Evolutionary conservation across 2,797 vertebrate genomes (phyloP), one percentile per base, ranked within the genome.

Genomic region (Mormyrops boulengeri): DNA sequence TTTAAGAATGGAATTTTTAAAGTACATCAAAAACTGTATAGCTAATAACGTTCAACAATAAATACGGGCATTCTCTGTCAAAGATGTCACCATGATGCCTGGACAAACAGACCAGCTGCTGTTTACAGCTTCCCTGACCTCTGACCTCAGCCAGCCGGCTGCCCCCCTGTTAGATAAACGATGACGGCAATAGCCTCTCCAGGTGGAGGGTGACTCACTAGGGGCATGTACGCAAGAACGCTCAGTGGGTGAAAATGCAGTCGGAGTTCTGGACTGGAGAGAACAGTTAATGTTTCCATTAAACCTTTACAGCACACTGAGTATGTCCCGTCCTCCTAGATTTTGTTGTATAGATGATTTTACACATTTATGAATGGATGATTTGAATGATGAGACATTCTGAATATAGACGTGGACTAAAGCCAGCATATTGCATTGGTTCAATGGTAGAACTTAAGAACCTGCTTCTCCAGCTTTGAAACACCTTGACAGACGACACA

Each of bases 101-200:
- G 91, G 91, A 90, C 92, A 90, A 8, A 60, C 88, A 89, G 17
- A 85, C n/a, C 47, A 52, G n/a, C 85, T 86, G 19, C 80, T 50
- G 80, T 84, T 47, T 84, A 47, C 22, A 77, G 69, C 69, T 8
- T 38, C 34, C 69, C 38, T 86, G 47, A 55, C 22, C 85, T 52
- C 22, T 55, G 85, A 53, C 41, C 49, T 14, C 5, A 34, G 22
- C 34, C 38, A 38, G 69, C 34, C 38, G 14, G 38, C 69, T 38
- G 4, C 38, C 69, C 69, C 47, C 9, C 47, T 9, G 7, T 17
- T 86, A 30, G 44, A 47, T 85, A 85, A 85, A 49, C 77, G 34
- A 82, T 47, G 41, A 84, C 41, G 41, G 41, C 19, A 49, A 49
- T 11, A 9, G 41, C 3, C 80, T n/a, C 41, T 49, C 44, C 41